Base-by-base conservation (phyloP, 2,888 invertebrate species). In the Volucella inflata region DNA sequence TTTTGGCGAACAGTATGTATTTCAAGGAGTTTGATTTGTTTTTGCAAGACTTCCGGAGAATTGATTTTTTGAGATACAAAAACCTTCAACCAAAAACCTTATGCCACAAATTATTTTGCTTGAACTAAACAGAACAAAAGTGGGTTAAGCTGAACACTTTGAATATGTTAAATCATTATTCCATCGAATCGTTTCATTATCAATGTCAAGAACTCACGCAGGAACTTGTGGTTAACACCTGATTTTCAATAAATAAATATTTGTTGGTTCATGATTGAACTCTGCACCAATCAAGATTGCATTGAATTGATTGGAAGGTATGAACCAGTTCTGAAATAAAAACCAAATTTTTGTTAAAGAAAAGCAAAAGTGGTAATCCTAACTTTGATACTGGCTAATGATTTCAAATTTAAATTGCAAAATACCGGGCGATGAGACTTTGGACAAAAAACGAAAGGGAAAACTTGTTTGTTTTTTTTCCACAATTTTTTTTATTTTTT, bases 1-100 rank as follows among this genome's bases (percentile, higher is more conserved):
- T 17, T n/a, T 14, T 8, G n/a, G 21, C 50, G 51, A 71, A 75
- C 55, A 30, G 14, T 46, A 76, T 75, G 72, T 76, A 30, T 72
- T 85, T 85, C 85, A 85, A 85, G 85, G 85, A 76, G 12, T 36
- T 72, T 53, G n/a, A 53, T 55, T 64, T 14, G 16, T 64, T 77
- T 64, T 64, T 78, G 68, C 62, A 75, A 53, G 16, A 70, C 55
- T 84, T 85, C 75, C 85, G 80, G 60, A 57, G 21, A 40, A 14
- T 59, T 17, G 40, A 30, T 14, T 21, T n/a, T 62, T 62, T 14
- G 48, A 21, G 42, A 10, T 30, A 74, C 10, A 68, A 55, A 46
- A 11, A 8, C 40, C n/a, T 62, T 53, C 50, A 46, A 38, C 2
- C 16, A 59, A 51, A 76, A 51, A 68, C 59, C 65, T 55, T 74